Evolutionary conservation across 2,113 vertebrate species (phyloP).

Genomic region (Gymnocephalus cernua): DNA sequence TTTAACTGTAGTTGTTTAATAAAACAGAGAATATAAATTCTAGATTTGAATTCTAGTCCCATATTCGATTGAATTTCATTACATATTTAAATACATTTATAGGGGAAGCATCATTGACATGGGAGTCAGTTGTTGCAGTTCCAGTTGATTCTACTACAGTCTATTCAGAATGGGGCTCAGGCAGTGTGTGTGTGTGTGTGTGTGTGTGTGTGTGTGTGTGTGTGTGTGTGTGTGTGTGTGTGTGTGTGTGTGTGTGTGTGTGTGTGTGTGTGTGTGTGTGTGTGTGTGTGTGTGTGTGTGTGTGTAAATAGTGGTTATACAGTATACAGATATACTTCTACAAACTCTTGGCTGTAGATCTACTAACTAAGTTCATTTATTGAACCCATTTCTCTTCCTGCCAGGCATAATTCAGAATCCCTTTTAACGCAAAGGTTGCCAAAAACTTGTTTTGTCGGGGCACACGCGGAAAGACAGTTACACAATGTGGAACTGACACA

Average conservation of each 20-base stretch:
- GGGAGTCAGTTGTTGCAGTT: neutral
- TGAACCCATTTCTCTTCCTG: constrained; percentile 16
- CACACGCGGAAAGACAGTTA: neutral
- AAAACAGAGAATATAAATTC: neutral
- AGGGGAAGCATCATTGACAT: neutral
- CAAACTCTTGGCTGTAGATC: neutral
- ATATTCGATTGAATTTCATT: neutral
- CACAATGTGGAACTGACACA: neutral
- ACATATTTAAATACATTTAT: neutral
- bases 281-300: too few relatives aligned
- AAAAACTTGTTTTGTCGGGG: constrained; percentile 13
- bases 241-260: too few relatives aligned
- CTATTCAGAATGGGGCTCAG: neutral
- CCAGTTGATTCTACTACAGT: neutral
- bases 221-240: too few relatives aligned
- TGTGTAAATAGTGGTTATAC: too few relatives aligned
- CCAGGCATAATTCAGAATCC: constrained; percentile 5
- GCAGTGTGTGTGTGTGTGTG: neutral
- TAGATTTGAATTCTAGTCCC: neutral
- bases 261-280: too few relatives aligned
- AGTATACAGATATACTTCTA: neutral
- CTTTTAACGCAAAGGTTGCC: constrained; percentile 22
- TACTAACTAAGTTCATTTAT: neutral
- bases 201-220: neutral
- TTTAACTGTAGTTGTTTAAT: neutral